phyloP scores from a whole-genome alignment of 2,113 vertebrate genomes.

The Grus americana region DNA sequence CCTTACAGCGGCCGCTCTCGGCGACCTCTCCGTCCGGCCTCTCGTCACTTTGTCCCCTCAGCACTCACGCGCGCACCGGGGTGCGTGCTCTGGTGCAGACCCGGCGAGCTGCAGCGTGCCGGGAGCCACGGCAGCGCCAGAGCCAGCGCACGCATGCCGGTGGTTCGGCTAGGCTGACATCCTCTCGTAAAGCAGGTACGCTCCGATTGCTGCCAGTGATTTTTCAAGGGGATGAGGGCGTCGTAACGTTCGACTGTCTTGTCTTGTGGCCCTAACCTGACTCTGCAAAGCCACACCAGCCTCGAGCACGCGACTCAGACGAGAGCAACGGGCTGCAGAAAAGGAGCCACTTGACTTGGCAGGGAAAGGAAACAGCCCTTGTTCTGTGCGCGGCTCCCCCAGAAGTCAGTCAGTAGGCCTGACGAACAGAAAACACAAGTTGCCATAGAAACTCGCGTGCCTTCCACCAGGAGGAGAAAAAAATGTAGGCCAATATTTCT shows the following conservation, averaged over 20 bases:
- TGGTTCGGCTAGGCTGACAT: background rate
- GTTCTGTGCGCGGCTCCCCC: slow-evolving; percentile 36
- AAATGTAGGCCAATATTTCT: slow-evolving; percentile 81
- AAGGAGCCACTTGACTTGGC: slow-evolving; percentile 48
- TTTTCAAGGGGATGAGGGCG: background rate
- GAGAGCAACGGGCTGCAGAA: background rate
- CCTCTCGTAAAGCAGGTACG: background rate
- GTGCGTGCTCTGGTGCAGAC: background rate
- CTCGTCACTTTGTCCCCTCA: background rate
- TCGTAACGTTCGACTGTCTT: background rate
- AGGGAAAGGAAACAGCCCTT: slow-evolving; percentile 42
- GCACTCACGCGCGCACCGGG: accelerated
- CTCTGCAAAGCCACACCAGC: background rate
- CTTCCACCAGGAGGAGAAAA: slow-evolving; percentile 61
- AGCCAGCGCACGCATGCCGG: background rate
- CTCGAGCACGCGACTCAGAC: background rate
- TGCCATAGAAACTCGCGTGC: slow-evolving; percentile 78
- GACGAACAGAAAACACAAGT: slow-evolving; percentile 71
- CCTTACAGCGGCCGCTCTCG: background rate
- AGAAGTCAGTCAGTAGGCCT: slow-evolving; percentile 68
- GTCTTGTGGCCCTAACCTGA: background rate
- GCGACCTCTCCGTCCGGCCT: background rate
- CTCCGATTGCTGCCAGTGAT: background rate
- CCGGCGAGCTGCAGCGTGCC: background rate
- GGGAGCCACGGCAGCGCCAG: background rate